These are phyloP conservation scores for Ceratosolen fusciceps DNA, from an alignment of 1,140 invertebrate species.

Conservation along the genomic window DNA sequence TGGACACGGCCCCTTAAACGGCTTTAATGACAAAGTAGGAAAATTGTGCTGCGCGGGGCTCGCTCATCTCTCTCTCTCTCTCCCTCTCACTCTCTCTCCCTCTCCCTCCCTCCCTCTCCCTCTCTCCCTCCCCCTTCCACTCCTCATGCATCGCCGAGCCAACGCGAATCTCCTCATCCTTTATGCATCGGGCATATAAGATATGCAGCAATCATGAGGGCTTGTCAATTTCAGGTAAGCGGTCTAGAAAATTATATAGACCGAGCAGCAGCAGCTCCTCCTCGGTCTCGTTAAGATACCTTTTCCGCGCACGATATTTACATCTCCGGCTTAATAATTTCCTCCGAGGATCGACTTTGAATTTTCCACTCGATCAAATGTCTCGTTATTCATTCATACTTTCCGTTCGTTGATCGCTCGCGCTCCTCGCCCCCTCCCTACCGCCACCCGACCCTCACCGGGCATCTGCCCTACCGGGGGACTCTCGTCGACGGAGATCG, in stretches of 20 bases:
- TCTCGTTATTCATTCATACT: slow-evolving; percentile 25
- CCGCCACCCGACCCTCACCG: too few species aligned
- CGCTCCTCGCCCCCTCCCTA: too few species aligned
- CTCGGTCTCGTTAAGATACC: slow-evolving; percentile 25
- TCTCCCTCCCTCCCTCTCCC: too few species aligned
- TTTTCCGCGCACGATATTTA: slow-evolving; percentile 28
- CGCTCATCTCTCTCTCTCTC: too few species aligned
- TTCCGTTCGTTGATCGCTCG: not conserved
- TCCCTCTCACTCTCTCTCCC: too few species aligned
- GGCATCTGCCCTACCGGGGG: too few species aligned
- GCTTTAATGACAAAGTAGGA: slow-evolving; percentile 25
- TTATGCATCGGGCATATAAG: slow-evolving; percentile 31
- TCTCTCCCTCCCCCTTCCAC: too few species aligned
- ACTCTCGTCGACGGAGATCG: too few species aligned
- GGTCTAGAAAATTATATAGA: slow-evolving; percentile 42
- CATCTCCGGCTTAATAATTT: slow-evolving; percentile 25
- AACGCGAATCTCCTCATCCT: not conserved
- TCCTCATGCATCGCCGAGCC: too few species aligned
- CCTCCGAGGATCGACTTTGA: not conserved
- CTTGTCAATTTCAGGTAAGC: slow-evolving; percentile 28
- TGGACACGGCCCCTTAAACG: too few species aligned
- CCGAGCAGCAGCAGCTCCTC: not conserved
- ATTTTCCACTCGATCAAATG: slow-evolving; percentile 37
- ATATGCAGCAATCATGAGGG: slow-evolving; percentile 37
- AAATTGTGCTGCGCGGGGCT: too few species aligned